Percentiles rank a stretch among this genome's conserved stretches.
Conservation (phyloP, 2,888 invertebrate species). For the Seladonia tumulorum region DNA sequence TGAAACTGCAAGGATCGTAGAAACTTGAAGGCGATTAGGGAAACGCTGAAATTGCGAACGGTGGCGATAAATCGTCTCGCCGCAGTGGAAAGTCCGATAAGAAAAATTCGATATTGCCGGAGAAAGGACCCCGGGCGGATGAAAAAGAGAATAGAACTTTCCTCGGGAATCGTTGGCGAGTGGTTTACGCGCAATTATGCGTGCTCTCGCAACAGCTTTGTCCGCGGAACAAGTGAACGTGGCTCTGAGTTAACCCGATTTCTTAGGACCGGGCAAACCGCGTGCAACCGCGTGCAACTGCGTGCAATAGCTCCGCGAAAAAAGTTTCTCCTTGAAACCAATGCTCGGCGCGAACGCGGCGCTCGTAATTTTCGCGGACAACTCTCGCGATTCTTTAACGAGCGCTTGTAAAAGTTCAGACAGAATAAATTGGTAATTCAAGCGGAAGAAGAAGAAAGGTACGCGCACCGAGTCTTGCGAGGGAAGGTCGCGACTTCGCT, state of each 20-base stretch:
- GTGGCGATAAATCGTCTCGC: not conserved
- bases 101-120: not conserved
- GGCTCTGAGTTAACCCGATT: conserved; percentile 36
- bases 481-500: conserved; percentile 1
- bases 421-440: conserved; percentile 1
- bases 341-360: conserved; percentile 14
- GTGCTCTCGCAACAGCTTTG: conserved; percentile 21
- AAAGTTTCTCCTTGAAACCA: conserved; percentile 34
- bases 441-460: conserved; percentile 1
- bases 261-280: not conserved
- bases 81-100: not conserved
- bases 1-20: not conserved
- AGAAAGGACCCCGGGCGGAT: conserved; percentile 18
- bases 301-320: not conserved
- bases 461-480: not conserved
- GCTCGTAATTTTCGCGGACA: conserved; percentile 16
- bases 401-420: conserved; percentile 4
- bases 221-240: not conserved
- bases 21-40: not conserved
- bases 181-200: conserved; percentile 30
- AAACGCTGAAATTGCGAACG: not conserved
- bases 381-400: conserved; percentile 8
- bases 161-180: conserved; percentile 33
- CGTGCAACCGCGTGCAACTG: not conserved
- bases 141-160: conserved; percentile 25